Evolutionary conservation across 1,140 invertebrate genomes (phyloP).

Genomic region (Leptestheria dahalacensis): DNA sequence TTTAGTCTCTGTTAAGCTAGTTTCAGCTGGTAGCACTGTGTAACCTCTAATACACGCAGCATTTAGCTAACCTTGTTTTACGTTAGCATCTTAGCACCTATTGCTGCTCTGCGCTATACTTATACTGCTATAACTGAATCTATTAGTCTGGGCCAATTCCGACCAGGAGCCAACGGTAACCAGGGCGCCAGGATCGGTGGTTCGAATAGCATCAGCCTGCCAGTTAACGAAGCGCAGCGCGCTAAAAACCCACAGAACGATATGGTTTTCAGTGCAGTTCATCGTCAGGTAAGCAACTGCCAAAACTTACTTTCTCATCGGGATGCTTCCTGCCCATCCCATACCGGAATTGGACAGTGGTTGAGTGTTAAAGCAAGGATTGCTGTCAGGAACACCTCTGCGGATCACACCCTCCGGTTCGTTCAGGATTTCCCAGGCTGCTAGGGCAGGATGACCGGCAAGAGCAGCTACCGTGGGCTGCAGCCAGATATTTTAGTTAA

Average conservation of each 20-base stretch:
- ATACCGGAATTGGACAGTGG: constrained; percentile 4
- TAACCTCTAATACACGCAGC: too few species aligned
- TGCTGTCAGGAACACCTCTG: constrained; percentile 18
- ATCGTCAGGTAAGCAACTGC: constrained; percentile 29
- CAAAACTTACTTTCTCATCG: constrained; percentile 20
- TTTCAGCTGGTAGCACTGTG: too few species aligned
- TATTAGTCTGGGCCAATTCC: constrained; percentile 2
- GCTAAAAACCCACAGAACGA: not conserved
- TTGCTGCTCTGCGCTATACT: not conserved
- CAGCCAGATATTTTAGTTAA: constrained; percentile 14
- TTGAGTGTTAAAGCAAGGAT: constrained; percentile 25
- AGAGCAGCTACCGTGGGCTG: constrained; percentile 22
- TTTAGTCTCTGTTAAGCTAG: too few species aligned
- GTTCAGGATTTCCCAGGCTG: constrained; percentile 28
- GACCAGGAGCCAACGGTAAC: constrained; percentile 30
- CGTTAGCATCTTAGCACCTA: too few species aligned
- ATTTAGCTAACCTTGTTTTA: too few species aligned
- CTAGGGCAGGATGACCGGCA: constrained; percentile 25
- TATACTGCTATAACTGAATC: not conserved
- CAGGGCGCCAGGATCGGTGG: constrained; percentile 26
- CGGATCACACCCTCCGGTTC: constrained; percentile 27
- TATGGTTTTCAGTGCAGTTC: constrained; percentile 24
- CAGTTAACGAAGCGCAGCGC: constrained; percentile 27
- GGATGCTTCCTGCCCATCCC: constrained; percentile 18
- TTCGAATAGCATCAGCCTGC: constrained; percentile 27